Evolutionary conservation across 2,113 vertebrate genomes (phyloP).

Genomic region (Psophia crepitans): DNA sequence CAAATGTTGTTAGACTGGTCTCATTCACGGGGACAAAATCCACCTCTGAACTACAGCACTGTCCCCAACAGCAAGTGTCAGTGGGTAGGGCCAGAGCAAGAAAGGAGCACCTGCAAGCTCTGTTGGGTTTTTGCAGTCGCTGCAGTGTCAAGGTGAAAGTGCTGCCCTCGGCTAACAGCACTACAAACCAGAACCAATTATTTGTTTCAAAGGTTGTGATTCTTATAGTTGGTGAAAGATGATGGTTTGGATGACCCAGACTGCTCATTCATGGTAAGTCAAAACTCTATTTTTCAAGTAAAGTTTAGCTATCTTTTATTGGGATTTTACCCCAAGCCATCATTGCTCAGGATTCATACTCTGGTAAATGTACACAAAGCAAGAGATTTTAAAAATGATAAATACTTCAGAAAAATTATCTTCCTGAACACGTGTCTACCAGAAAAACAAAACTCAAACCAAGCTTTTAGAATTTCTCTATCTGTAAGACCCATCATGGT

Average conservation of each 20-base stretch:
- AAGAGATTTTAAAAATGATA: neutral
- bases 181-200: neutral
- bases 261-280: neutral
- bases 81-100: neutral
- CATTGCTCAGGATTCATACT: neutral
- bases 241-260: neutral
- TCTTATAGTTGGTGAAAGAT: neutral
- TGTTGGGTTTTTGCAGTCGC: too few relatives aligned
- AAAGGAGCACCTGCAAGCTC: neutral
- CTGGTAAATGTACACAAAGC: neutral
- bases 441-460: neutral
- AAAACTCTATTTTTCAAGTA: neutral
- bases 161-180: neutral
- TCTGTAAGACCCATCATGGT: neutral
- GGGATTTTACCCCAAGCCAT: neutral
- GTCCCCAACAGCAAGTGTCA: neutral
- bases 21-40: neutral
- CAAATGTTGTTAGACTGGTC: neutral
- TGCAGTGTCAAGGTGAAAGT: neutral
- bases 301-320: neutral
- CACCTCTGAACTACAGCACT: neutral
- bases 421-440: neutral
- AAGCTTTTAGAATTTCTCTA: neutral
- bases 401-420: neutral
- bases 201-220: neutral